Evolutionary conservation across 2,888 invertebrate genomes (phyloP).

Genomic region (Norana najaformis): DNA sequence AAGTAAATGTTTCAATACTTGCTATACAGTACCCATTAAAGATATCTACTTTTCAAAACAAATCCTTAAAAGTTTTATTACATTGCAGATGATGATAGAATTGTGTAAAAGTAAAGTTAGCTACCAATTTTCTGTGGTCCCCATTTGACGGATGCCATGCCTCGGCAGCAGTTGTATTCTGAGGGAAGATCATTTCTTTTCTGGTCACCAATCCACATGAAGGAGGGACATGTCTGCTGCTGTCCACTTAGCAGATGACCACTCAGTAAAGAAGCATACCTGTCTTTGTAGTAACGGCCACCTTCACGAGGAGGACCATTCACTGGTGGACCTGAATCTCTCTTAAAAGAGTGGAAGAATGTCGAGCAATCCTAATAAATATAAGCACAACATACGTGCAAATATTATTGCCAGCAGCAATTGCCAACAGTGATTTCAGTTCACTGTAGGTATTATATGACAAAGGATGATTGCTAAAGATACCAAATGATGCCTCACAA

Average conservation of each 20-base stretch:
- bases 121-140: slow-evolving; percentile 59
- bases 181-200: slow-evolving; percentile 50
- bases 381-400: neutral
- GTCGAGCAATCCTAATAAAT: slow-evolving; percentile 39
- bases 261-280: slow-evolving; percentile 38
- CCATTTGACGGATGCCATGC: slow-evolving; percentile 58
- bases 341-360: slow-evolving; percentile 37
- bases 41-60: too few species aligned
- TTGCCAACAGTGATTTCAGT: too few species aligned
- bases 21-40: too few species aligned
- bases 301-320: slow-evolving; percentile 32
- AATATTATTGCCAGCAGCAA: too few species aligned
- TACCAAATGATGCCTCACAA: neutral
- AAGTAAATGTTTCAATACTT: too few species aligned
- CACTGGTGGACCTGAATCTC: neutral
- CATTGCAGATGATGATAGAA: neutral
- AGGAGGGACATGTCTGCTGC: slow-evolving; percentile 22
- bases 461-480: neutral
- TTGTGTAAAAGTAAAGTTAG: neutral
- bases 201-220: slow-evolving; percentile 50
- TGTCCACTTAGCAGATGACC: slow-evolving; percentile 40
- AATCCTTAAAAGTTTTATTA: neutral
- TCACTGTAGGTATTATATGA: too few species aligned
- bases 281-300: slow-evolving; percentile 38
- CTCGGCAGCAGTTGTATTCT: slow-evolving; percentile 55